phyloP scores from a whole-genome alignment of 2,797 vertebrate genomes.

The Darevskia mixta region DNA sequence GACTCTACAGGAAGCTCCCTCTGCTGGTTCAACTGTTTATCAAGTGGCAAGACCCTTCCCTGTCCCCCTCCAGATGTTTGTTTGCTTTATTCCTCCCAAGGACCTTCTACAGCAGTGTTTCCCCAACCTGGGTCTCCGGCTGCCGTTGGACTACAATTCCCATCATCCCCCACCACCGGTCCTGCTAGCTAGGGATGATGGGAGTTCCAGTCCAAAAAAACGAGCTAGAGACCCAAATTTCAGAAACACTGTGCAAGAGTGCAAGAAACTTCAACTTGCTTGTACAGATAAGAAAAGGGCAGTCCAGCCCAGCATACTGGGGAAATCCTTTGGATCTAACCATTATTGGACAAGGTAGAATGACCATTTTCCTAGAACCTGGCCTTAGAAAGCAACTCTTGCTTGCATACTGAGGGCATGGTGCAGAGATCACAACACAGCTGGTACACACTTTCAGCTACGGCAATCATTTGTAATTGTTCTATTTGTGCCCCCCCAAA shows the following conservation, averaged over 20 bases:
- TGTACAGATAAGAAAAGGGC: background rate
- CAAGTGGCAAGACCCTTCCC: background rate
- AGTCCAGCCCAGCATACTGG: background rate
- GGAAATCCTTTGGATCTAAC: background rate
- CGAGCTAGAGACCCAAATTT: too few relatives aligned
- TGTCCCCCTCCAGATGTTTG: background rate
- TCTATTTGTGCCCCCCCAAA: background rate
- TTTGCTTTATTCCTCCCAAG: background rate
- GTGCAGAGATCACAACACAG: background rate
- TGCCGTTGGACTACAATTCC: too few relatives aligned
- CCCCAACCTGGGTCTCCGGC: too few relatives aligned
- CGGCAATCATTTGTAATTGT: background rate
- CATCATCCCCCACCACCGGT: too few relatives aligned
- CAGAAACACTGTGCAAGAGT: too few relatives aligned
- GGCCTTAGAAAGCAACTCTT: background rate
- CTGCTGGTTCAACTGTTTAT: conserved; percentile 1
- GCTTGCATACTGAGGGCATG: background rate
- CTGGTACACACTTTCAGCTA: too few relatives aligned
- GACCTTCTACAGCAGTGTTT: background rate
- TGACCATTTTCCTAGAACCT: background rate
- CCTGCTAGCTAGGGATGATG: too few relatives aligned
- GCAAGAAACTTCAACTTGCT: background rate
- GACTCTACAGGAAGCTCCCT: background rate
- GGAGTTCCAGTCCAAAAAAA: too few relatives aligned
- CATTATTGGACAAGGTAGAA: background rate